A percentile compares a stretch with the other conserved stretches of the same genome.
Evolutionary conservation across 2,888 invertebrate species (phyloP).

Genomic region (Trichogramma dendrolimi): DNA sequence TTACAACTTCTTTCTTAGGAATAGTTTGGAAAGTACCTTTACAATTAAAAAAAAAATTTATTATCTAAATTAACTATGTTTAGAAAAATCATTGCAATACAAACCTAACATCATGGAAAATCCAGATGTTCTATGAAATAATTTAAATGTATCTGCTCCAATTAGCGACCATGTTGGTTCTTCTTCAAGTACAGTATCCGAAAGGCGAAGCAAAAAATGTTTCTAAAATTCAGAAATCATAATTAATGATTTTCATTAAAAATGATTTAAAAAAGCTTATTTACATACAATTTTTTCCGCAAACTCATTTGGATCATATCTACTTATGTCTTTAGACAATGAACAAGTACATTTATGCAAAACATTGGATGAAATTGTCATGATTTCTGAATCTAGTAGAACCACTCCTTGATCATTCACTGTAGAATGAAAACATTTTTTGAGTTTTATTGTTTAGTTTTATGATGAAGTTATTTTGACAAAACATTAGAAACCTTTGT

Average conservation of each 20-base stretch:
- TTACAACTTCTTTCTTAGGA: slow-evolving; percentile 32
- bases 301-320: slow-evolving; percentile 39
- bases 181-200: slow-evolving; percentile 28
- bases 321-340: slow-evolving; percentile 36
- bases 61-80: neutral
- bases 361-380: slow-evolving; percentile 43
- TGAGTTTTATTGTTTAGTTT: slow-evolving; percentile 1
- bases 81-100: slow-evolving; percentile 1
- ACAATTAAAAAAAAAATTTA: neutral
- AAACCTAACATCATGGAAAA: slow-evolving; percentile 39
- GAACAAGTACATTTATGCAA: slow-evolving; percentile 37
- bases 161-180: slow-evolving; percentile 40
- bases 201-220: slow-evolving; percentile 12
- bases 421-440: slow-evolving; percentile 24
- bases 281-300: slow-evolving; percentile 39
- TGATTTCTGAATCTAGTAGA: slow-evolving; percentile 45
- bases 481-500: slow-evolving; percentile 38
- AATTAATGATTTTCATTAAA: slow-evolving; percentile 8
- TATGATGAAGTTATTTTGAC: slow-evolving; percentile 1
- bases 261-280: slow-evolving; percentile 5
- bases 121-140: slow-evolving; percentile 34
- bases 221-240: slow-evolving; percentile 20
- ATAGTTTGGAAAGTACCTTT: slow-evolving; percentile 33
- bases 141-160: slow-evolving; percentile 30
- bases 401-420: slow-evolving; percentile 42